phyloP scores from a whole-genome alignment of 2,797 vertebrate genomes.

The Orientallactaga sibirica region DNA sequence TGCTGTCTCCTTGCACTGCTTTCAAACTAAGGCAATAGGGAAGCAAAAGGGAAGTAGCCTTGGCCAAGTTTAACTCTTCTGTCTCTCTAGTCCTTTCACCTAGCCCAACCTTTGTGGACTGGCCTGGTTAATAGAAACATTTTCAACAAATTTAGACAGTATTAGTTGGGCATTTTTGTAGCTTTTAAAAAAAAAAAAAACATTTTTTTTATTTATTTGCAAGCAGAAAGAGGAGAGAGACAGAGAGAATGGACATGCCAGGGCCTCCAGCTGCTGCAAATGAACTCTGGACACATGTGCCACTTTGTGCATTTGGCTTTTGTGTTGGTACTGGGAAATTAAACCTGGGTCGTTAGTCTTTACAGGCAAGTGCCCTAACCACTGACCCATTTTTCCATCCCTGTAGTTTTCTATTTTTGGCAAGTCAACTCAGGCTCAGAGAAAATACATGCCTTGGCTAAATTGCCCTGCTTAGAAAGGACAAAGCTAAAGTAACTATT shows the following conservation, averaged over 20 bases:
- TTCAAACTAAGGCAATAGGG: background rate
- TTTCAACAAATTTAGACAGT: constrained; percentile 68
- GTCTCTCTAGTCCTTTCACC: constrained; percentile 16
- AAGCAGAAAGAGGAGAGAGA: too few relatives aligned
- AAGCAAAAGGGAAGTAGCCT: background rate
- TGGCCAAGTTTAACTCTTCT: background rate
- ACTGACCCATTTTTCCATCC: too few relatives aligned
- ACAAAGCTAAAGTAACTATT: background rate
- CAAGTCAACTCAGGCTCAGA: constrained; percentile 44
- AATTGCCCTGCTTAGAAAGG: background rate
- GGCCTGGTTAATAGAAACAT: constrained; percentile 54
- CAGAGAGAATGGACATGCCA: too few relatives aligned
- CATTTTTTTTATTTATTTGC: too few relatives aligned
- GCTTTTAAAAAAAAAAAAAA: constrained; percentile 5
- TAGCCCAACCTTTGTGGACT: constrained; percentile 64
- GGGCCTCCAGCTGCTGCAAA: too few relatives aligned
- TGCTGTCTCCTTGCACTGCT: background rate
- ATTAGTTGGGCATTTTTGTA: constrained; percentile 42
- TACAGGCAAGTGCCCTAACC: too few relatives aligned
- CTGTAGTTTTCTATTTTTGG: constrained; percentile 55
- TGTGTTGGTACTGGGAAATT: too few relatives aligned
- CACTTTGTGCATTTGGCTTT: too few relatives aligned
- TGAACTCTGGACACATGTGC: too few relatives aligned
- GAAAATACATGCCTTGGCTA: background rate
- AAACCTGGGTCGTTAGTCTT: too few relatives aligned